Conservation (phyloP, 2,888 invertebrate species). For the Acrobasis consociella region DNA sequence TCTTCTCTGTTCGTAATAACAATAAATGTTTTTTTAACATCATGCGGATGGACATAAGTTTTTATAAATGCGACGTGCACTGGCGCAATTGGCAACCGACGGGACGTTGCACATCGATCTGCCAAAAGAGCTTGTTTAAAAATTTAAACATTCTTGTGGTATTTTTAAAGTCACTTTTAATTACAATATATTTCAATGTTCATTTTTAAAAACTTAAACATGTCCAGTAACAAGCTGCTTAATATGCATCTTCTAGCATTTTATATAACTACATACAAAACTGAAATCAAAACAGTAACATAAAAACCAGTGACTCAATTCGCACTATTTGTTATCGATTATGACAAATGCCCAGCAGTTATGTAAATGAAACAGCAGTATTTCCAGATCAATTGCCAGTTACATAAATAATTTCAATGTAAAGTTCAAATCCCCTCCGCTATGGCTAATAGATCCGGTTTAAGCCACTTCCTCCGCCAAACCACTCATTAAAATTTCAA, state of each 20-base stretch:
- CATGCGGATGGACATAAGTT: conserved; percentile 11
- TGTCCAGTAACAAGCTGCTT: no score
- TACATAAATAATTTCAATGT: conserved; percentile 43
- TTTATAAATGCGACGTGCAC: conserved; percentile 15
- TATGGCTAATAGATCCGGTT: conserved; percentile 21
- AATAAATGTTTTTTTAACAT: conserved; percentile 10
- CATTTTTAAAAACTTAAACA: neutral
- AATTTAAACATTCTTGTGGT: neutral
- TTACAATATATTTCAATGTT: neutral
- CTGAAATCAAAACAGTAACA: no score
- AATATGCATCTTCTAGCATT: no score
- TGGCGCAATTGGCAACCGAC: conserved; percentile 4
- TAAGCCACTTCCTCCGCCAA: conserved; percentile 16
- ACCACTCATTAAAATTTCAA: conserved; percentile 20
- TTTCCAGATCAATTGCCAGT: conserved; percentile 19
- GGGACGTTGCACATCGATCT: conserved; percentile 11
- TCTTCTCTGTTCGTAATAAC: conserved; percentile 7
- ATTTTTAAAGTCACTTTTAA: neutral
- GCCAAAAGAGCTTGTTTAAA: neutral
- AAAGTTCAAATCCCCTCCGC: conserved; percentile 42
- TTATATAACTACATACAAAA: no score
- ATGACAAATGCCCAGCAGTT: conserved; percentile 17
- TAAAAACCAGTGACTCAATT: neutral
- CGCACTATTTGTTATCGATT: neutral
- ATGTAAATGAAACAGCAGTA: conserved; percentile 16